A percentile compares a stretch with the other conserved stretches of the same genome.
Evolutionary conservation across 2,888 invertebrate species (phyloP).

Genomic region (Stegana nigrithorax): DNA sequence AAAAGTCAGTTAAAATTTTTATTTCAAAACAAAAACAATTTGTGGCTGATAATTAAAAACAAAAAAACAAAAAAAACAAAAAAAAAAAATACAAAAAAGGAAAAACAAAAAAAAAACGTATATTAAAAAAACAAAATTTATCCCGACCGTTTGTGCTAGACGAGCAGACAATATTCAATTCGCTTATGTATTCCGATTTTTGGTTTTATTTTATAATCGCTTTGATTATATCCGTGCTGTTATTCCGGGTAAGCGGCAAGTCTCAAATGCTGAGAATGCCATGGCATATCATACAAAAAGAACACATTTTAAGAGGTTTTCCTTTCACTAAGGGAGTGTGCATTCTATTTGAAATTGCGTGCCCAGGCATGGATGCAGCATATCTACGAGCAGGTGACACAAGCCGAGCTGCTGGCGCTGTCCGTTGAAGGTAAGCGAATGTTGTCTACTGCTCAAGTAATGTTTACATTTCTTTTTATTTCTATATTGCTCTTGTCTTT

Average conservation of each 20-base stretch:
- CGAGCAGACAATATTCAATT: too few species aligned
- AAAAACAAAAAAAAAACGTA: too few species aligned
- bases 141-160: too few species aligned
- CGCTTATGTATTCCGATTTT: conserved; percentile 43
- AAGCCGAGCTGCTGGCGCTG: conserved; percentile 43
- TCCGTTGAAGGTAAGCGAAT: conserved; percentile 49
- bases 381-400: conserved; percentile 36
- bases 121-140: too few species aligned
- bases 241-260: conserved; percentile 45
- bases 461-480: too few species aligned
- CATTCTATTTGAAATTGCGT: conserved; percentile 32
- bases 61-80: too few species aligned
- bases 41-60: too few species aligned
- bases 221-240: conserved; percentile 34
- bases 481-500: too few species aligned
- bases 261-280: not conserved
- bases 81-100: too few species aligned
- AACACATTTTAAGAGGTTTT: not conserved
- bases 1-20: too few species aligned
- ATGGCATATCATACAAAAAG: not conserved
- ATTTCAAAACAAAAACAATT: too few species aligned
- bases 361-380: conserved; percentile 41
- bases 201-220: conserved; percentile 47
- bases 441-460: too few species aligned
- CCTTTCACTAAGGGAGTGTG: not conserved